phyloP scores from a whole-genome alignment of 2,113 vertebrate species.

The Camelus dromedarius region DNA sequence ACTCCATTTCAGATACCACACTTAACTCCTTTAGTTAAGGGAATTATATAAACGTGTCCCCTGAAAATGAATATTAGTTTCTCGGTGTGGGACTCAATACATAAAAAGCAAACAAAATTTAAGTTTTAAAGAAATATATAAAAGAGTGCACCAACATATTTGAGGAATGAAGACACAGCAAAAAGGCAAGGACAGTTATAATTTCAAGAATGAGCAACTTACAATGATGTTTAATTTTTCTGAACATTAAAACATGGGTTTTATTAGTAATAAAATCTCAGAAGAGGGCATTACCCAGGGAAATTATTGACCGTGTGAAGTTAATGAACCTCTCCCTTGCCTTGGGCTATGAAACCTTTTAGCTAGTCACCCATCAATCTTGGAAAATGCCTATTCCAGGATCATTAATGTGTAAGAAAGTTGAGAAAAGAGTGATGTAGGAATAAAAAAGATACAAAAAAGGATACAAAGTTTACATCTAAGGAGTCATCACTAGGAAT shows the following conservation, averaged over 20 bases:
- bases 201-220: slow-evolving; percentile 74
- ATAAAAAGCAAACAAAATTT: slow-evolving; percentile 51
- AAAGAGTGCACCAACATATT: background rate
- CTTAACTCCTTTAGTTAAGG: slow-evolving; percentile 43
- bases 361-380: slow-evolving; percentile 73
- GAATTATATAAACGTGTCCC: background rate
- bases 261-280: slow-evolving; percentile 80
- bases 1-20: slow-evolving; percentile 24
- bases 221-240: slow-evolving; percentile 79
- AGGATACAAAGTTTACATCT: slow-evolving; percentile 58
- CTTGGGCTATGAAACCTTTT: slow-evolving; percentile 75
- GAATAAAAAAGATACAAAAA: slow-evolving; percentile 61
- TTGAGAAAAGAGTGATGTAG: slow-evolving; percentile 52
- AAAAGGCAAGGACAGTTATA: slow-evolving; percentile 71
- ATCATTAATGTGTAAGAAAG: slow-evolving; percentile 67
- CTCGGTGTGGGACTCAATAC: background rate
- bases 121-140: slow-evolving; percentile 60
- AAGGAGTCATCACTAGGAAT: slow-evolving; percentile 28
- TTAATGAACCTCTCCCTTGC: slow-evolving; percentile 78
- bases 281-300: slow-evolving; percentile 72
- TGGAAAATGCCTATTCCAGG: slow-evolving; percentile 66
- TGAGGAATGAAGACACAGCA: slow-evolving; percentile 66
- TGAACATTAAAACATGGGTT: slow-evolving; percentile 79
- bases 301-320: slow-evolving; percentile 79
- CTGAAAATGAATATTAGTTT: slow-evolving; percentile 46